phyloP scores from a whole-genome alignment of 2,888 invertebrate genomes.

The Ophioninae sp. region DNA sequence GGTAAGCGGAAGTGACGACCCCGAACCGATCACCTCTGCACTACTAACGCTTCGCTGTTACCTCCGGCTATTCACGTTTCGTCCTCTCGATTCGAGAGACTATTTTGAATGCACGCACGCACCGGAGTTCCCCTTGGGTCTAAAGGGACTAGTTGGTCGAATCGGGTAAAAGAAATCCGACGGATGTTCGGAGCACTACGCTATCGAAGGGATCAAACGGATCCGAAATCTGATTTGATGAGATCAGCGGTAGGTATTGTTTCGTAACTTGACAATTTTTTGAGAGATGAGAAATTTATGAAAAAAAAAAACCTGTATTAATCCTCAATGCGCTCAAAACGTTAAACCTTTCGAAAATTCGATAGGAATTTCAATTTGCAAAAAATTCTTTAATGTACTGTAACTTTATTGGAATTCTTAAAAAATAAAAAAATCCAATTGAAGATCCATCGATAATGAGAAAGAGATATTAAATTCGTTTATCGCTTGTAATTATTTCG shows the following conservation, averaged over 20 bases:
- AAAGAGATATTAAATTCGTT: neutral
- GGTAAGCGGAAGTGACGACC: constrained; percentile 81
- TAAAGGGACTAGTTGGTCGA: neutral
- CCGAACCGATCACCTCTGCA: constrained; percentile 80
- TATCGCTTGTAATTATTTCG: neutral
- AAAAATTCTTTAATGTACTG: too few species aligned
- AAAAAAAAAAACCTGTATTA: too few species aligned
- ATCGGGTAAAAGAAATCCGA: neutral
- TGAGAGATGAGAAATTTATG: too few species aligned
- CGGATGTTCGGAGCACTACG: too few species aligned
- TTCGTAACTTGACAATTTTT: too few species aligned
- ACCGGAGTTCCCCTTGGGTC: neutral
- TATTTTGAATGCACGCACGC: constrained; percentile 22
- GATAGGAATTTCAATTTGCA: too few species aligned
- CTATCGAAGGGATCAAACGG: too few species aligned
- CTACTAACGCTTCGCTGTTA: constrained; percentile 78
- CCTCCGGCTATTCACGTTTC: constrained; percentile 58
- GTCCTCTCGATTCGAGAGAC: constrained; percentile 29
- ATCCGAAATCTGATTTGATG: neutral
- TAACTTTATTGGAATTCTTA: too few species aligned
- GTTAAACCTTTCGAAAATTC: too few species aligned
- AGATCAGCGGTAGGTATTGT: too few species aligned
- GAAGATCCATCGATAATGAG: neutral
- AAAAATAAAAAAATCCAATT: neutral
- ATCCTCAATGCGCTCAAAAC: too few species aligned